A percentile compares a stretch with the other conserved stretches of the same genome.
Evolutionary conservation across 2,113 vertebrate genomes (phyloP).

Genomic region (Chlorodrepanis virens): DNA sequence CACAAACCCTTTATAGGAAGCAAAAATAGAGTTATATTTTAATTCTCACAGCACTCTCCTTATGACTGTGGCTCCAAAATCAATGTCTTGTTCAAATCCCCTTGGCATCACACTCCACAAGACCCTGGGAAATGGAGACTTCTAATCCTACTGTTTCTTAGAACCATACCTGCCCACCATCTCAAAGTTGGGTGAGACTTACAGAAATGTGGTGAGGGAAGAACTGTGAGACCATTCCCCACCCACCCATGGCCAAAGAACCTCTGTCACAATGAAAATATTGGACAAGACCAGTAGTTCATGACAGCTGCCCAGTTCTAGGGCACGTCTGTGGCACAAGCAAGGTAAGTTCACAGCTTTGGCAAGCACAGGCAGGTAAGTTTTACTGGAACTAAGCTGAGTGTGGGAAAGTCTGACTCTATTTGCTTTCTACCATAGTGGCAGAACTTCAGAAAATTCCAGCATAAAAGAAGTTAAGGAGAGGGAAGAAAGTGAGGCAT

Average conservation of each 20-base stretch:
- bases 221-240: background rate
- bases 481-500: background rate
- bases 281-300: background rate
- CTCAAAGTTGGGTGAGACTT: background rate
- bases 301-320: background rate
- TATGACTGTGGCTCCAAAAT: background rate
- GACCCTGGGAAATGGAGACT: background rate
- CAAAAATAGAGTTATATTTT: background rate
- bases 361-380: background rate
- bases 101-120: background rate
- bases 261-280: background rate
- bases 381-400: background rate
- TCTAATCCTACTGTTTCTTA: background rate
- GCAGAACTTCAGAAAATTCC: background rate
- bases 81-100: background rate
- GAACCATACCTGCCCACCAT: background rate
- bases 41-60: background rate
- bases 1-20: background rate
- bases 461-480: background rate
- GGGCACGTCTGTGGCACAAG: background rate
- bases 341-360: background rate
- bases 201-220: background rate
- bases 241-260: background rate
- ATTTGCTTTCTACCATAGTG: background rate
- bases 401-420: background rate